phyloP scores from a whole-genome alignment of 2,888 invertebrate genomes.

The Lamellibrachia columna region DNA sequence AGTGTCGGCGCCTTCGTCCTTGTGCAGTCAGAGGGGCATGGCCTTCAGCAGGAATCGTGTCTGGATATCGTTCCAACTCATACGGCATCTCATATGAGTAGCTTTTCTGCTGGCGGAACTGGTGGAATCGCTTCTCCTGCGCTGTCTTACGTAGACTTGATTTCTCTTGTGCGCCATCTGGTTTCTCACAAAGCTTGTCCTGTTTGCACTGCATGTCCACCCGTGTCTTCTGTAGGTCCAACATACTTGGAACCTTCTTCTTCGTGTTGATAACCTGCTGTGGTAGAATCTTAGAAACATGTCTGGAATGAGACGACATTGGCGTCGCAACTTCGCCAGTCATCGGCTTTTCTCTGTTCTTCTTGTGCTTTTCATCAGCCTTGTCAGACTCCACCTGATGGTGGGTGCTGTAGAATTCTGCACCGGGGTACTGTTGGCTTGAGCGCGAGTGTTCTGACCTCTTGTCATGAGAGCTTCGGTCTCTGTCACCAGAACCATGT shows the following conservation, averaged over 20 bases:
- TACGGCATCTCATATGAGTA: slow-evolving; percentile 38
- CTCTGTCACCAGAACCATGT: neutral
- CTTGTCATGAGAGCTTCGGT: neutral
- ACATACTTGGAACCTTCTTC: neutral
- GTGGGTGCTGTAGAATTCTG: slow-evolving; percentile 3
- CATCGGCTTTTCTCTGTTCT: neutral
- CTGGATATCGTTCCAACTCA: slow-evolving; percentile 27
- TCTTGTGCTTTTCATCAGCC: neutral
- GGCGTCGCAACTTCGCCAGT: neutral
- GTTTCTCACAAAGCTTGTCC: neutral
- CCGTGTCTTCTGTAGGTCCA: neutral
- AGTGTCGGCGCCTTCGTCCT: slow-evolving; percentile 21
- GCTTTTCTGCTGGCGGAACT: slow-evolving; percentile 39
- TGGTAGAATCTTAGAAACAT: neutral
- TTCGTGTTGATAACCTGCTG: neutral
- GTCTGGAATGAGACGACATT: neutral
- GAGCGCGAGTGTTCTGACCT: neutral
- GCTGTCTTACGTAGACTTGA: neutral
- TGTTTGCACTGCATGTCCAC: neutral
- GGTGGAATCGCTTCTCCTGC: neutral
- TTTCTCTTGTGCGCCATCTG: neutral
- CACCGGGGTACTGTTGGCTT: slow-evolving; percentile 16
- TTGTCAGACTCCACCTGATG: neutral
- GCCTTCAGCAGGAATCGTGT: neutral
- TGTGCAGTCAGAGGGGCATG: neutral